Evolutionary conservation across 2,888 invertebrate species (phyloP).

Genomic region (Parnassius glacialis): DNA sequence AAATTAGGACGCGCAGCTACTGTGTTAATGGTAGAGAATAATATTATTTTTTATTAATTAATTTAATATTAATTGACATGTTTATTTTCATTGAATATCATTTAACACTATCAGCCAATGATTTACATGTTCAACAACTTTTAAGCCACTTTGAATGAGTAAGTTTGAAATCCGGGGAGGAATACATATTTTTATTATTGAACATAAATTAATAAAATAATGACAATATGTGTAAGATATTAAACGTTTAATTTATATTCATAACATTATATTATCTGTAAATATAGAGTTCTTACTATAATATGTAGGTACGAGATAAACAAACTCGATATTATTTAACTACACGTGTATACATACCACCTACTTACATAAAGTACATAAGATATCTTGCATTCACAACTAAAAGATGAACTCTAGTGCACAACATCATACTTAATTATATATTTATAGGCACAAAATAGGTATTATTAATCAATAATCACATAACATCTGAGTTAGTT

Average conservation of each 20-base stretch:
- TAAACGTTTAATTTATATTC: constrained; percentile 80
- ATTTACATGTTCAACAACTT: background rate
- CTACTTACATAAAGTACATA: constrained; percentile 55
- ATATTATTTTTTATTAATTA: too few species aligned
- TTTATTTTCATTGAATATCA: too few species aligned
- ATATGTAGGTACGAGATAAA: constrained; percentile 72
- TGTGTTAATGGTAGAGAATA: too few species aligned
- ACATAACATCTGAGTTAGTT: constrained; percentile 59
- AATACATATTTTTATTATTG: too few species aligned
- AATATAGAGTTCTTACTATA: constrained; percentile 78
- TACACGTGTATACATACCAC: constrained; percentile 57
- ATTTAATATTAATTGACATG: too few species aligned
- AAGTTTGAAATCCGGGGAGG: too few species aligned
- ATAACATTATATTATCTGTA: constrained; percentile 81
- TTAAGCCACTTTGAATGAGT: background rate
- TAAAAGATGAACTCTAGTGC: constrained; percentile 65
- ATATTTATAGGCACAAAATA: constrained; percentile 74
- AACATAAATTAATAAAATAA: constrained; percentile 3
- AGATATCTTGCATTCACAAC: constrained; percentile 63
- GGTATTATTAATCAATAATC: constrained; percentile 63
- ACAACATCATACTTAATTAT: constrained; percentile 64
- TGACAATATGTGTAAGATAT: constrained; percentile 43
- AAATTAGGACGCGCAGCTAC: too few species aligned
- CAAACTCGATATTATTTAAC: constrained; percentile 71
- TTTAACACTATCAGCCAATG: too few species aligned